Percentiles rank a stretch among this genome's conserved stretches.
Conservation (phyloP, 2,113 vertebrate species). For the Aphelocoma coerulescens region DNA sequence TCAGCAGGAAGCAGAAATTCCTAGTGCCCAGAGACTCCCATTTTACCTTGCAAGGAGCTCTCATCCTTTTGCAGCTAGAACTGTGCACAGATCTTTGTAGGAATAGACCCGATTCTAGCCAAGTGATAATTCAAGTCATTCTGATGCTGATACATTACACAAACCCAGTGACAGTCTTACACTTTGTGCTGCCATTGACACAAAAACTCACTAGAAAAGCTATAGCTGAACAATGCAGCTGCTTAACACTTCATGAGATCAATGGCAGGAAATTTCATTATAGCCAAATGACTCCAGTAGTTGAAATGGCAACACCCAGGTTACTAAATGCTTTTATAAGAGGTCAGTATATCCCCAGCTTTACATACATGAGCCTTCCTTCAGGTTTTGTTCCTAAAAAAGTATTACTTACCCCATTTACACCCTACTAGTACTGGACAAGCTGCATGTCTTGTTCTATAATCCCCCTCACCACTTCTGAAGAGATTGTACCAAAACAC, state of each 20-base stretch:
- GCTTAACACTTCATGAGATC: background rate
- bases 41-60: background rate
- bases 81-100: background rate
- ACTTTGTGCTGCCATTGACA: background rate
- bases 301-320: background rate
- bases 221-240: background rate
- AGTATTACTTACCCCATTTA: conserved; percentile 91
- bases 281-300: background rate
- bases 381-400: background rate
- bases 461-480: conserved; percentile 92
- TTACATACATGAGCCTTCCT: background rate
- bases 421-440: conserved; percentile 96
- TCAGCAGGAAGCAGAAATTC: background rate
- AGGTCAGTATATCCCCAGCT: background rate
- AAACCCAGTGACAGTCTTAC: background rate
- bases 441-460: conserved; percentile 92
- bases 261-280: background rate
- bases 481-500: conserved; percentile 99
- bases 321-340: background rate
- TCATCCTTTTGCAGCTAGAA: background rate
- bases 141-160: background rate
- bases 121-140: background rate
- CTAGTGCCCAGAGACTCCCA: background rate
- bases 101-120: background rate
- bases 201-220: background rate